These are phyloP conservation scores for Hylomyscus alleni DNA, from an alignment of 2,797 vertebrate genomes.

Conservation along the genomic window DNA sequence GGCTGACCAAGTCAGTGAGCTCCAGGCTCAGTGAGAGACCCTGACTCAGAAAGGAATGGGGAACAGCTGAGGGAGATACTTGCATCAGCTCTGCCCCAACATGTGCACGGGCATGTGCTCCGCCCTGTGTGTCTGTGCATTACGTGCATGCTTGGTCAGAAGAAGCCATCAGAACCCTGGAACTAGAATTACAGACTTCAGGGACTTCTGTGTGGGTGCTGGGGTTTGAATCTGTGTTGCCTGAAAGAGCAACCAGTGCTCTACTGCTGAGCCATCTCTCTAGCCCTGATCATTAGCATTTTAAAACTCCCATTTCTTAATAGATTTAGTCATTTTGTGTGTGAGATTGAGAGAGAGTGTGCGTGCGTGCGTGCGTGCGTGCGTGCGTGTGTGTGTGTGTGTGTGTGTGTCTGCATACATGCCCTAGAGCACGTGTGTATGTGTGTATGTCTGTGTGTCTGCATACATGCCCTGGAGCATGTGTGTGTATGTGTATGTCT, in stretches of 20 bases:
- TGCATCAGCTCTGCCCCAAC: not conserved
- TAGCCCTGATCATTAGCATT: not conserved
- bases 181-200: not conserved
- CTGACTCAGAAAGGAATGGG: not conserved
- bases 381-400: too few relatives aligned
- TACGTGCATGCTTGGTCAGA: not conserved
- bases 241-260: not conserved
- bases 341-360: too few relatives aligned
- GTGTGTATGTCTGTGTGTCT: too few relatives aligned
- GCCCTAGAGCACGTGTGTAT: not conserved
- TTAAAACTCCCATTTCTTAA: not conserved
- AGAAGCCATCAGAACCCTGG: not conserved
- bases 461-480: too few relatives aligned
- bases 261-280: not conserved
- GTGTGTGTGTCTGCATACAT: accelerated
- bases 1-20: not conserved
- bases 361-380: too few relatives aligned
- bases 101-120: not conserved
- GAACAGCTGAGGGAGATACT: not conserved
- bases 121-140: not conserved
- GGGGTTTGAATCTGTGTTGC: not conserved
- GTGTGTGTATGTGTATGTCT: too few relatives aligned
- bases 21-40: not conserved
- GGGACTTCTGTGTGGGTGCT: not conserved
- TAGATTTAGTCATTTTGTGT: conserved; percentile 14